These are phyloP conservation scores for Gnathonemus echidnorhynchus DNA, from an alignment of 2,113 vertebrate species.

Conservation along the genomic window DNA sequence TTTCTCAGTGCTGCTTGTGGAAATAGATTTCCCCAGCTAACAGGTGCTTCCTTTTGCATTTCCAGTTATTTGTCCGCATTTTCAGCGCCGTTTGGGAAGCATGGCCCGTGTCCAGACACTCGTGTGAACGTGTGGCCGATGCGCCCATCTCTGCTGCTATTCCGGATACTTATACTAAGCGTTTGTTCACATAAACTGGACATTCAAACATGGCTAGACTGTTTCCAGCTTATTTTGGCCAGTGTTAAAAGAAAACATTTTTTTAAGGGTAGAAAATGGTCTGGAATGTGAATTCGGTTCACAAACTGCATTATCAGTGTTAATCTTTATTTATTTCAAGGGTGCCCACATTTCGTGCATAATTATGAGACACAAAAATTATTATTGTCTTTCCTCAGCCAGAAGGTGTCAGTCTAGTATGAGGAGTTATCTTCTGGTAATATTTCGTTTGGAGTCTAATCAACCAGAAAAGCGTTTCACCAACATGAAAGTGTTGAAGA, in stretches of 20 bases:
- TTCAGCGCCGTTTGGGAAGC: conserved; percentile 42
- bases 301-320: background rate
- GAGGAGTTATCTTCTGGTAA: background rate
- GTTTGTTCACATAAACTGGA: background rate
- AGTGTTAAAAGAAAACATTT: background rate
- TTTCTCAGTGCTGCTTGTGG: conserved; percentile 59
- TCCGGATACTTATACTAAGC: background rate
- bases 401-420: background rate
- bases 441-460: background rate
- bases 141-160: background rate
- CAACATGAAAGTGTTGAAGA: background rate
- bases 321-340: background rate
- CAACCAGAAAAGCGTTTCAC: background rate
- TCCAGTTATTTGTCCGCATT: conserved; percentile 45
- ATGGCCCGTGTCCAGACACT: background rate
- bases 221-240: background rate
- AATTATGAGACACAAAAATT: background rate
- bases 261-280: background rate
- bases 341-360: background rate
- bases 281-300: background rate
- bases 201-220: background rate
- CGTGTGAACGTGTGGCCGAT: background rate
- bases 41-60: conserved; percentile 67
- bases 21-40: conserved; percentile 51
- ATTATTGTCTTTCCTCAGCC: background rate